Evolutionary conservation across 2,888 invertebrate genomes (phyloP).

Genomic region (Agelastica alni): DNA sequence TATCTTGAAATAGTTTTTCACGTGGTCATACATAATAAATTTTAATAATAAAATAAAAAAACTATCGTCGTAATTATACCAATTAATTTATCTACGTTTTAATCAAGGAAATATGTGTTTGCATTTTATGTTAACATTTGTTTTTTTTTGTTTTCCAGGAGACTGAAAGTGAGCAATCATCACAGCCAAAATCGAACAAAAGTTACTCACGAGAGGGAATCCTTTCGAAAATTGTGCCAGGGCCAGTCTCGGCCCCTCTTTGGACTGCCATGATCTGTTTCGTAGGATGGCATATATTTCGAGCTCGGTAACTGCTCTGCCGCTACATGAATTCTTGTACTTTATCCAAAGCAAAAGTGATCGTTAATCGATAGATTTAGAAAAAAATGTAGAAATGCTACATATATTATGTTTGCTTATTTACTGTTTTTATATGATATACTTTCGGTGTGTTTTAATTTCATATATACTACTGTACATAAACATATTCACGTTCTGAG

Average conservation of each 20-base stretch:
- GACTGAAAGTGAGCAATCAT: conserved; percentile 25
- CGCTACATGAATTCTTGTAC: conserved; percentile 36
- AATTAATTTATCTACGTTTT: too few species aligned
- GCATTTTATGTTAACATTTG: too few species aligned
- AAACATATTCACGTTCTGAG: conserved; percentile 43
- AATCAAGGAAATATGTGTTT: too few species aligned
- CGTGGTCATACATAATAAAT: too few species aligned
- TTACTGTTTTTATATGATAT: conserved; percentile 43
- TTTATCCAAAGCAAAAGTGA: conserved; percentile 55
- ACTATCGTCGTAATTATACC: too few species aligned
- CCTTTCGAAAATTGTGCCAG: conserved; percentile 62
- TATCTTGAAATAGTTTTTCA: too few species aligned
- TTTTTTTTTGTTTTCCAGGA: conserved; percentile 29
- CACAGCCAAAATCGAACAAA: conserved; percentile 11
- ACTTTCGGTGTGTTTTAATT: conserved; percentile 53
- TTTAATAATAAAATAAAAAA: not conserved
- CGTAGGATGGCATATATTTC: conserved; percentile 67
- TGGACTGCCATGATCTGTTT: conserved; percentile 68
- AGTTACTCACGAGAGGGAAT: conserved; percentile 52
- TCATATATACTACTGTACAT: conserved; percentile 42
- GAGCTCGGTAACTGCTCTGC: conserved; percentile 55
- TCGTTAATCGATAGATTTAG: conserved; percentile 41
- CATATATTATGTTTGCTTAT: conserved; percentile 45
- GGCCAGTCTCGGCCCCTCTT: conserved; percentile 39
- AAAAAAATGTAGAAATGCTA: conserved; percentile 32